Evolutionary conservation across 2,113 vertebrate species (phyloP).

Genomic region (Anoplopoma fimbria): DNA sequence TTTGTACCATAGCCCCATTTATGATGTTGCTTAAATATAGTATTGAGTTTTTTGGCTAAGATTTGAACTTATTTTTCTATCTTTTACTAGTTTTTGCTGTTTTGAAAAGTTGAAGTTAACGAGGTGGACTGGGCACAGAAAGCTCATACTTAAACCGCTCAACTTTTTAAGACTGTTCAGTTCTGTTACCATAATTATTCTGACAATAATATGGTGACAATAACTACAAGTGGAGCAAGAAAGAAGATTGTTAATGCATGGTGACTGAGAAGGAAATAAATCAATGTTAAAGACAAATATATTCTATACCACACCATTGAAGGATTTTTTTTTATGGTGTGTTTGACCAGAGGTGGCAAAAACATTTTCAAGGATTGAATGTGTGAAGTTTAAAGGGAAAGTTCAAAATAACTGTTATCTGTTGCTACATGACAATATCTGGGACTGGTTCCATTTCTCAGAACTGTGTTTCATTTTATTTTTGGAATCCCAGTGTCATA

Average conservation of each 20-base stretch:
- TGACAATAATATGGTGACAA: slow-evolving; percentile 1
- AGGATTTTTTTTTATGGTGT: slow-evolving; percentile 20
- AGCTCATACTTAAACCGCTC: slow-evolving; percentile 1
- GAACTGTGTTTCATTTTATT: slow-evolving; percentile 39
- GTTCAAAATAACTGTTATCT: neutral
- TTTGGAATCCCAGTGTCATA: slow-evolving; percentile 17
- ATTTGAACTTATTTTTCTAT: slow-evolving; percentile 82
- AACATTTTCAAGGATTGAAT: neutral
- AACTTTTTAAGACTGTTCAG: neutral
- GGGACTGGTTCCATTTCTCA: slow-evolving; percentile 31
- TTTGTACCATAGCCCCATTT: slow-evolving; percentile 40
- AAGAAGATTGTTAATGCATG: slow-evolving; percentile 39
- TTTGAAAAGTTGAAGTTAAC: slow-evolving; percentile 36
- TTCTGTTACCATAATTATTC: neutral
- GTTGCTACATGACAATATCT: neutral
- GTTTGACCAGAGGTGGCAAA: neutral
- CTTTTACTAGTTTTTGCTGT: slow-evolving; percentile 61
- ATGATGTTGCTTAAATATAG: slow-evolving; percentile 42
- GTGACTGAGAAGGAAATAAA: slow-evolving; percentile 25
- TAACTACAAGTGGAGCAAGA: slow-evolving; percentile 9
- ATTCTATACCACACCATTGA: slow-evolving; percentile 11
- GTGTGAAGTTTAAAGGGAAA: slow-evolving; percentile 8
- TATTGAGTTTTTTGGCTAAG: slow-evolving; percentile 50
- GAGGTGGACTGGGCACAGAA: neutral
- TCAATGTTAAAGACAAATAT: slow-evolving; percentile 19